Evolutionary conservation across 2,888 invertebrate genomes (phyloP).

Genomic region (Stenolophus ochropezus): DNA sequence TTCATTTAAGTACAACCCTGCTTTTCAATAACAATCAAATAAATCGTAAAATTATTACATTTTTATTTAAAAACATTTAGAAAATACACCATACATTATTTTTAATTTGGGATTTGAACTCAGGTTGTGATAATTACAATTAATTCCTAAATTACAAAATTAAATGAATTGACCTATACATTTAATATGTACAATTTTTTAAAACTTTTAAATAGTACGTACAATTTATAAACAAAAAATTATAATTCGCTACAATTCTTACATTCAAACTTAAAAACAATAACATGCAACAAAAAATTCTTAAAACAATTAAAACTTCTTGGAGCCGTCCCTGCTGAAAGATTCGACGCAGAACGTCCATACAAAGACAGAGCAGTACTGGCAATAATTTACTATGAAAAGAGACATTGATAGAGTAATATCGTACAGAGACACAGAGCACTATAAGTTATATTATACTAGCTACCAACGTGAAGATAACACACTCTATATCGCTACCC

Average conservation of each 20-base stretch:
- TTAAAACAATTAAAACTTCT: not conserved
- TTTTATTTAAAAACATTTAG: too few species aligned
- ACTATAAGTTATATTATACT: conserved; percentile 55
- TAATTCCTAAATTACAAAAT: too few species aligned
- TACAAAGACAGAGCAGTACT: conserved; percentile 47
- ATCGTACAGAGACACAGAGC: conserved; percentile 57
- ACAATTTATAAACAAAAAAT: not conserved
- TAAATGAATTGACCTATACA: not conserved
- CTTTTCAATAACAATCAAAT: too few species aligned
- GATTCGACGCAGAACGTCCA: not conserved
- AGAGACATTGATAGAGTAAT: conserved; percentile 51
- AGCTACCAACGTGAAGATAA: conserved; percentile 54
- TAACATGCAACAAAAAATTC: not conserved
- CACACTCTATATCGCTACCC: conserved; percentile 52
- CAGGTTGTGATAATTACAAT: too few species aligned
- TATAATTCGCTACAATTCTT: not conserved
- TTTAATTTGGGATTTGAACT: too few species aligned
- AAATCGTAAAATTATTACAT: too few species aligned
- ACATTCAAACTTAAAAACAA: not conserved
- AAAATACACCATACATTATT: too few species aligned
- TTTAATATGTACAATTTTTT: not conserved
- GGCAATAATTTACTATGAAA: conserved; percentile 58
- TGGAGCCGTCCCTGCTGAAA: not conserved
- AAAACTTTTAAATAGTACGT: not conserved
- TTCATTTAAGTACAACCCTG: not conserved